Evolutionary conservation across 2,797 vertebrate species (phyloP), one percentile per base, ranked within the genome.

Genomic region (Enteromius mattozi): DNA sequence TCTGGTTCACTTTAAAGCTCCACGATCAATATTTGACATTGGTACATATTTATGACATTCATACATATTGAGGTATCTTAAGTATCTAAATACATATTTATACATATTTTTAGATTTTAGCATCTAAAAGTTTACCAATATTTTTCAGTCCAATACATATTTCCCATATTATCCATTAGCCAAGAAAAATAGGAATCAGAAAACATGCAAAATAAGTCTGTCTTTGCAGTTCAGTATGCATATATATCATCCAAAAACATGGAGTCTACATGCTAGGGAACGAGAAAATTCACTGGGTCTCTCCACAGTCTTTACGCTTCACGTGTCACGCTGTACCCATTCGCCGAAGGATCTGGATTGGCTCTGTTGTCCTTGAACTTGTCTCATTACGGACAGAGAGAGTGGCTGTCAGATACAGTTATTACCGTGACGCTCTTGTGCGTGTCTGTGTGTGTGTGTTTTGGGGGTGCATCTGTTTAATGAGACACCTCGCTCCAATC

Each of bases 321-420:
- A 76, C 35, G 77, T 49, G 35, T 72, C 85, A 54, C 0, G n/a
- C 35, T 72, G 65, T 71, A 78, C 79, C 21, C 65, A 40, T 82
- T 86, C 63, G 59, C 72, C 35, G 47, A 27, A 42, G 69, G 27
- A 42, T 84, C 77, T 84, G 82, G 78, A 86, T 84, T 68, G 84
- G 81, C 68, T 78, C 24, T 76, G 79, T 79, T 82, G 86, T 87
- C 86, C 88, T 89, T 89, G 86, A 87, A 80, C 85, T 71, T 76
- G 83, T 86, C 80, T 90, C 61, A 86, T 92, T 90, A 90, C 86
- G 24, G 83, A 84, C 80, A 76, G 69, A 76, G 71, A 75, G 90
- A 80, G 85, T 84, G 86, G 88, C 77, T 76, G 80, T 79, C 78
- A 84, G 68, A 83, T 86, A 89, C 87, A 82, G 76, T 89, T 77